A percentile compares a stretch with the other conserved stretches of the same genome.
These are phyloP conservation scores for Lycocerus yunnanus DNA, from an alignment of 2,888 invertebrate genomes.

Conservation along the genomic window DNA sequence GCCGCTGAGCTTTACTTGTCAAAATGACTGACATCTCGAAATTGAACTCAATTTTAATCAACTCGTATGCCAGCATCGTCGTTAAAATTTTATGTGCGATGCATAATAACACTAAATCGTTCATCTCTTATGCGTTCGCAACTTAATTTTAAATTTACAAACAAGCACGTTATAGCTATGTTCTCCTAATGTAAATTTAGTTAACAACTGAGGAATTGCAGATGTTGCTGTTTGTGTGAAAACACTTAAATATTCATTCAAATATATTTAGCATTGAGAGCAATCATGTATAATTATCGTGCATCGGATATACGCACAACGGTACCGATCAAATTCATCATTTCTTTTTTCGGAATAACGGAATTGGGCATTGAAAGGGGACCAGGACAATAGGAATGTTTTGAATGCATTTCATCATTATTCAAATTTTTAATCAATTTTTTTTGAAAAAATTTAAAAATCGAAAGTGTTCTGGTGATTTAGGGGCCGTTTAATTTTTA, in stretches of 20 bases:
- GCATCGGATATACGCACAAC: background rate
- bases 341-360: no score
- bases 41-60: background rate
- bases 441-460: no score
- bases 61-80: background rate
- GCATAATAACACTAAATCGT: background rate
- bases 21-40: background rate
- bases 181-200: background rate
- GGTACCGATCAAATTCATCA: no score
- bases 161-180: background rate
- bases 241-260: constrained; percentile 1
- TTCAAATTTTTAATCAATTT: no score
- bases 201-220: background rate
- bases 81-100: background rate
- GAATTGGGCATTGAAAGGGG: no score
- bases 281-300: background rate
- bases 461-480: no score
- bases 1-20: background rate
- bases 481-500: no score
- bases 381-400: no score
- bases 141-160: background rate
- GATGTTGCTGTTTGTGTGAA: background rate
- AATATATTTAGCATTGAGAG: background rate
- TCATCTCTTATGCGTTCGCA: background rate
- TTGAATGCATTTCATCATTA: no score